A percentile compares a stretch with the other conserved stretches of the same genome.
Evolutionary conservation across 2,113 vertebrate genomes (phyloP).

Genomic region (Himantopus leucocephalus): DNA sequence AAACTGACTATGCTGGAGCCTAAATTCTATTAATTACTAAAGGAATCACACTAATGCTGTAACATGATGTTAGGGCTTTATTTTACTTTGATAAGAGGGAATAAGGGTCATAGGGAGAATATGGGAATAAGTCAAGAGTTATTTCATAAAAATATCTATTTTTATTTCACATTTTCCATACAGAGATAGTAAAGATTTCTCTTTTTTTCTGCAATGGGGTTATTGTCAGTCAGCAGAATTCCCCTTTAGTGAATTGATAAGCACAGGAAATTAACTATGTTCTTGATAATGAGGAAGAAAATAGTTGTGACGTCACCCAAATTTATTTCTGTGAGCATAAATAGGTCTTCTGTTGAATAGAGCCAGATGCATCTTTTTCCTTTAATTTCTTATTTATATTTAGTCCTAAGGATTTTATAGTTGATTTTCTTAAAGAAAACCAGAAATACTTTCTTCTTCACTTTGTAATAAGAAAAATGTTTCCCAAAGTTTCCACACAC

Average conservation of each 20-base stretch:
- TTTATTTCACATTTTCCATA: neutral
- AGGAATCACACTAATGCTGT: constrained; percentile 68
- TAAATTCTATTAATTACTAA: constrained; percentile 81
- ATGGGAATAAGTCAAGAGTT: neutral
- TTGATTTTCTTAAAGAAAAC: neutral
- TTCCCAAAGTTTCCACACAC: neutral
- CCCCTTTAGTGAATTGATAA: neutral
- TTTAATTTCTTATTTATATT: neutral
- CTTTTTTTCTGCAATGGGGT: neutral
- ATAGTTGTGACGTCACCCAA: neutral
- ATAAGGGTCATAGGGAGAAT: neutral
- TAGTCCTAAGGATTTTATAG: neutral
- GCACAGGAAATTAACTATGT: neutral
- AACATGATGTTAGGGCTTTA: constrained; percentile 21
- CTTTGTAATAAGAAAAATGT: neutral
- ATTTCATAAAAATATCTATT: neutral
- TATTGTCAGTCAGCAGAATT: neutral
- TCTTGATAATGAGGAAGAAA: neutral
- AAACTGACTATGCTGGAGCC: constrained; percentile 75
- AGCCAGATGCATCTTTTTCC: neutral
- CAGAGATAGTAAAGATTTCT: neutral
- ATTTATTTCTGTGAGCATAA: neutral
- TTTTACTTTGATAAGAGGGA: neutral
- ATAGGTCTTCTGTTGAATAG: neutral
- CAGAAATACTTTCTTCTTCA: neutral